These are phyloP conservation scores for Oxycera nigricornis DNA, from an alignment of 2,888 invertebrate species.

Conservation along the genomic window DNA sequence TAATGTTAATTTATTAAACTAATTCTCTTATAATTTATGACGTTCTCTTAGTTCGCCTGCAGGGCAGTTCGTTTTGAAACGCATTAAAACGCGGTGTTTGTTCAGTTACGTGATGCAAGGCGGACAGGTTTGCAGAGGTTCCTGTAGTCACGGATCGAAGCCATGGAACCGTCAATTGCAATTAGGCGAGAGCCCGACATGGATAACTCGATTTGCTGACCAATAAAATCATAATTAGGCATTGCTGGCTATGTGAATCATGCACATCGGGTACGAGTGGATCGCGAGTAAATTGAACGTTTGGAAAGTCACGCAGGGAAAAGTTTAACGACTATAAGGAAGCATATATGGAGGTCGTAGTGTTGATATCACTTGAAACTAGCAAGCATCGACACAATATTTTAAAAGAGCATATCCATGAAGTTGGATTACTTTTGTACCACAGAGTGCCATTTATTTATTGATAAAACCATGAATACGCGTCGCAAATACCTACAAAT, in stretches of 20 bases:
- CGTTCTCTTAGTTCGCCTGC: constrained; percentile 36
- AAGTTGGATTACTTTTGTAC: too few species aligned
- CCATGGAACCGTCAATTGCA: constrained; percentile 20
- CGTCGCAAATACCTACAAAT: too few species aligned
- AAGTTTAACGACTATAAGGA: too few species aligned
- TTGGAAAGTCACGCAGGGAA: constrained; percentile 9
- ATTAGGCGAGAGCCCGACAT: constrained; percentile 32
- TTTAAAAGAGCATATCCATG: too few species aligned
- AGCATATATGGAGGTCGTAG: too few species aligned
- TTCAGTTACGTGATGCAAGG: constrained; percentile 8
- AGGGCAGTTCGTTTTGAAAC: constrained; percentile 41
- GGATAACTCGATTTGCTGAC: constrained; percentile 39
- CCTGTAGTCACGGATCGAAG: background rate
- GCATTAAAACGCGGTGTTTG: constrained; percentile 43
- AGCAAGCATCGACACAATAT: too few species aligned
- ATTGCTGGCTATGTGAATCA: constrained; percentile 9
- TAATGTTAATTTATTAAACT: constrained; percentile 47
- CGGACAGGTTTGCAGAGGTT: background rate
- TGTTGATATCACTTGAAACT: too few species aligned
- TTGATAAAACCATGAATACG: too few species aligned
- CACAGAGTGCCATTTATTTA: too few species aligned
- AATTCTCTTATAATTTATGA: constrained; percentile 47
- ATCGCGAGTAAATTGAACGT: constrained; percentile 21
- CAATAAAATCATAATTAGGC: constrained; percentile 44
- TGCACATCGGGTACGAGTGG: background rate